phyloP scores from a whole-genome alignment of 2,797 vertebrate species.

The Enteromius mattozi region DNA sequence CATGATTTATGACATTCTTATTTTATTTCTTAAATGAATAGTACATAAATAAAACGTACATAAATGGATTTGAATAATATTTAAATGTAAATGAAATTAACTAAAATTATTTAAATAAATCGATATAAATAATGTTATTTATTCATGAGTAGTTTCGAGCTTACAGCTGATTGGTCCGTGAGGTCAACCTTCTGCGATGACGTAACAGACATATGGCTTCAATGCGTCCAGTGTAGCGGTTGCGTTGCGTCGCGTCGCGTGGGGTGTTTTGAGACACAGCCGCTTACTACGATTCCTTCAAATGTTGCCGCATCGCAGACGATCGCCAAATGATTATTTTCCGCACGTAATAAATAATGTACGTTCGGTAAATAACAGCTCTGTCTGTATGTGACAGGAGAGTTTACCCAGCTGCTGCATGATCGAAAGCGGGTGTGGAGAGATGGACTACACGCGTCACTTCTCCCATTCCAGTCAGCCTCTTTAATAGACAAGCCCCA shows the following conservation, averaged over 20 bases:
- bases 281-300: background rate
- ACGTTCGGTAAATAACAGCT: constrained; percentile 42
- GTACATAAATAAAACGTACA: background rate
- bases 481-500: constrained; percentile 45
- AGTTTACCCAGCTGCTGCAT: constrained; percentile 75
- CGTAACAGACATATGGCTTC: background rate
- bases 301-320: constrained; percentile 44
- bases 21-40: background rate
- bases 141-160: background rate
- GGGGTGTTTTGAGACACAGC: background rate
- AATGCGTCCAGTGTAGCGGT: background rate
- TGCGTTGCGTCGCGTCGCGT: background rate
- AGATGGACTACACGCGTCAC: constrained; percentile 66
- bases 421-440: constrained; percentile 69
- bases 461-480: constrained; percentile 56
- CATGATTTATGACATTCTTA: background rate
- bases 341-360: constrained; percentile 56
- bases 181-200: constrained; percentile 5
- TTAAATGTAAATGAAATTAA: background rate
- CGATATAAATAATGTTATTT: background rate
- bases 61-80: background rate
- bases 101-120: background rate
- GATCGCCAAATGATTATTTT: constrained; percentile 53
- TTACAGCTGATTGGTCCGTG: constrained; percentile 17
- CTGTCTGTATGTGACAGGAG: constrained; percentile 47